Base-by-base conservation (phyloP, 1,140 invertebrate species). In the Leptinotarsa texana region DNA sequence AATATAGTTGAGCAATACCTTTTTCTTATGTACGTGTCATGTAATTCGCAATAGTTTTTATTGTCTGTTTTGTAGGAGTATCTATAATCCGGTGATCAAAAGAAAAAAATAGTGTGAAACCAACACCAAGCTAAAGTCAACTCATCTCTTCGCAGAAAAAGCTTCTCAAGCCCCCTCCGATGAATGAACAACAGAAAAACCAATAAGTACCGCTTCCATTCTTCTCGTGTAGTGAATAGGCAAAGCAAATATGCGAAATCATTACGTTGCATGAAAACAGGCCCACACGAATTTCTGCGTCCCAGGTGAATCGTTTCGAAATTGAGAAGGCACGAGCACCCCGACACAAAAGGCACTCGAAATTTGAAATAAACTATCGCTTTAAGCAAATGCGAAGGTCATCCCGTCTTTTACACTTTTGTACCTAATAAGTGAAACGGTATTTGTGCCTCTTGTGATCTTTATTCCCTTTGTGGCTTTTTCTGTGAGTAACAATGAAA, bases 351-450 rank as follows among this genome's bases (percentile, higher is more conserved):
- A 57, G 51, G 15, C 51, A 57, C n/a, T 57, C 51, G 51, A 57
- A 57, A 57, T 57, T 57, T n/a, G 51, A 57, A 57, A 57, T 57
- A 57, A 57, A 57, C 51, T 57, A 57, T n/a, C 11, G 51, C 15
- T 57, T 57, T 57, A 57, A 57, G 15, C 51, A 17, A 57, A 57
- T 4, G 15, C 51, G 51, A 57, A 57, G 51, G 51, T 13, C n/a
- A 57, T 15, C 3, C 51, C 51, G 51, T 57, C 51, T 57, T 57
- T 57, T n/a, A 57, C 51, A 57, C 51, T 57, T 57, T 57, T 57
- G 51, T 57, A 33, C 51, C 51, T 57, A 57, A 57, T 57, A 57
- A 57, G 51, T 57, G 51, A 57, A 57, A 57, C 51, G 51, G n/a
- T 57, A n/a, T 57, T 57, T 57, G 51, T 57, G 13, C 51, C 51